Evolutionary conservation across 2,888 invertebrate species (phyloP), one percentile per base, ranked within the genome.

Genomic region (Lobophora halterata): DNA sequence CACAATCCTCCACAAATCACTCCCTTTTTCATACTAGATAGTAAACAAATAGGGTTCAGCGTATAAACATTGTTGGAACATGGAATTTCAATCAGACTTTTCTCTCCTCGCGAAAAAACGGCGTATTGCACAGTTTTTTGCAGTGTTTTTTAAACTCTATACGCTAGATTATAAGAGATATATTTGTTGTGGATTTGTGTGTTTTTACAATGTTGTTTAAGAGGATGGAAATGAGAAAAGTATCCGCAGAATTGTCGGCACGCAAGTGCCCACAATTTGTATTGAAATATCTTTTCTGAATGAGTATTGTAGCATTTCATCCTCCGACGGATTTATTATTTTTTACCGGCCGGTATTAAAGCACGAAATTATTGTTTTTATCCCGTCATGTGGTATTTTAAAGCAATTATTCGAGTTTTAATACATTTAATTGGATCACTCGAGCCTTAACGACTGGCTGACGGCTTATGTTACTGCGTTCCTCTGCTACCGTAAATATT

Each of bases 331-430:
- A 85, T 86, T 85, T 86, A 83, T 87, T 83, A 83, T 87, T 85
- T 85, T 83, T 85, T 82, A 74, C 79, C 61, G 59, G 61, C 65
- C 65, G 53, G 76, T 75, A 75, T 83, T 81, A 77, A 83, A 80
- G 79, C 71, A 78, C 79, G 65, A 75, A 86, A 87, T 87, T 83
- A 87, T 87, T 86, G 86, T 87, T 85, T 87, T 87, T 87, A 79
- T 83, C 79, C 77, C 73, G 69, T 68, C 77, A 65, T 58, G 64
- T 65, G 85, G 85, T 78, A 87, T 87, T 85, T 81, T 71, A 73
- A 79, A 73, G 83, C 79, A 86, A 87, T 87, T 86, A 85, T 81
- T 80, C 30, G 79, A 80, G 79, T 78, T 79, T 77, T 68, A 73
- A 76, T 71, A 57, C 68, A 71, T 83, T 85, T 85, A 86, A 86